Base-by-base conservation (phyloP, 1,140 invertebrate species). In the Stenopsyche tienmushanensis region DNA sequence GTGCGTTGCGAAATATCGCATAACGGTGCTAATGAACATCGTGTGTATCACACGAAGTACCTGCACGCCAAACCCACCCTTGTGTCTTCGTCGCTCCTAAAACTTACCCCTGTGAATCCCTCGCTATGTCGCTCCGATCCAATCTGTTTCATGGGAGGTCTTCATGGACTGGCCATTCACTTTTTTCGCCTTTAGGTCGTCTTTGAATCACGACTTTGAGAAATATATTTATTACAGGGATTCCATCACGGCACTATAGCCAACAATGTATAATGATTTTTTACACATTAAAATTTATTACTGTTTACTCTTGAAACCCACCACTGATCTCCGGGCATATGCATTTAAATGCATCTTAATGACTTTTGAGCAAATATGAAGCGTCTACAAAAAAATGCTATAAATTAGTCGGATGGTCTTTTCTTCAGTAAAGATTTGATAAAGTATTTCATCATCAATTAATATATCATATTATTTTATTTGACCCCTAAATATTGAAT, bases 1-100 rank as follows among this genome's bases (percentile, higher is more conserved):
- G 52, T 53, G 54, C 62, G 62, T 64, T 67, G 66, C 60, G 66
- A 67, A 67, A 67, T 67, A 59, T 67, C 66, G 41, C 66, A 67
- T 55, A 52, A 54, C 26, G 23, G 44, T 67, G 60, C 62, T 67
- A 67, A 67, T 67, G 66, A 67, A 49, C n/a, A 47, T 23, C 7
- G 25, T 39, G 21, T 20, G 17, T 34, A 26, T 8, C 18, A 24
- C 25, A 13, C 17, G 5, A 13, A 13, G 7, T 3, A 1, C 21
- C 3, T 62, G 5, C 50, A 55, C 13, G 29, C 8, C 21, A 49
- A 26, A 29, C 5, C 39, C 1, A 34, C 25, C 52, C 52, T 49
- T 39, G 23, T 1, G 15, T 20, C 7, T 25, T 9, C 41, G 17
- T 9, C 26, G 42, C 13, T 15, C 26, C 24, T n/a, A 44, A n/a